These are phyloP conservation scores for Muricea muricata DNA, from an alignment of 92 coral and sea anemone genomes.

Conservation along the genomic window DNA sequence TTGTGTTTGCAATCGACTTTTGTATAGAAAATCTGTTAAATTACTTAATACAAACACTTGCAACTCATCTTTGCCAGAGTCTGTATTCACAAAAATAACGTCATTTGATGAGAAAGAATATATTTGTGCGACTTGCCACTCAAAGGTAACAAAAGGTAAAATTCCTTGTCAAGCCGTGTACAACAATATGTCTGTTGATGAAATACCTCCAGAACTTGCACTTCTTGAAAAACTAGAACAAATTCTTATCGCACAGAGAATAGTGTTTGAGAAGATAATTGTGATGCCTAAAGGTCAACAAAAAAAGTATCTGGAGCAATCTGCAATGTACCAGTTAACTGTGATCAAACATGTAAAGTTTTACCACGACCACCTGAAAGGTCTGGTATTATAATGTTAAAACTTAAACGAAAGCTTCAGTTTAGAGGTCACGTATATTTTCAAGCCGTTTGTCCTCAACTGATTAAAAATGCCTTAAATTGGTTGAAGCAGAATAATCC, in stretches of 20 bases:
- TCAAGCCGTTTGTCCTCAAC: not conserved
- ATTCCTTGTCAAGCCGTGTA: not conserved
- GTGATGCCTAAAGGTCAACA: slow-evolving; percentile 44
- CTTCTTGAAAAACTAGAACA: not conserved
- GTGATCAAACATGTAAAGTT: not conserved
- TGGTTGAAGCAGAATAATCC: not conserved
- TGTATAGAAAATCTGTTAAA: not conserved
- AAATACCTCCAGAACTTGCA: not conserved
- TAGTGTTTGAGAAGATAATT: slow-evolving; percentile 65
- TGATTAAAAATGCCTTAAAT: not conserved
- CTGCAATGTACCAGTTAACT: slow-evolving; percentile 1
- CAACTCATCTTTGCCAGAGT: not conserved
- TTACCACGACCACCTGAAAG: too few relatives aligned
- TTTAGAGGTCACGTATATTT: not conserved
- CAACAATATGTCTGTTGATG: slow-evolving; percentile 10
- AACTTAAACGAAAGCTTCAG: too few relatives aligned
- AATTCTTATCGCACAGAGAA: slow-evolving; percentile 38
- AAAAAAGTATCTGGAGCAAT: not conserved
- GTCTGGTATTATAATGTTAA: too few relatives aligned
- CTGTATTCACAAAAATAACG: not conserved
- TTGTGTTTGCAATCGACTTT: not conserved
- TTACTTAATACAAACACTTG: not conserved
- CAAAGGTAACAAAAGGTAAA: not conserved
- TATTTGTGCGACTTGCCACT: not conserved
- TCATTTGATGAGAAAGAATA: not conserved